A percentile compares a stretch with the other conserved stretches of the same genome.
Evolutionary conservation across 2,797 vertebrate genomes (phyloP).

Genomic region (Squalus acanthias): DNA sequence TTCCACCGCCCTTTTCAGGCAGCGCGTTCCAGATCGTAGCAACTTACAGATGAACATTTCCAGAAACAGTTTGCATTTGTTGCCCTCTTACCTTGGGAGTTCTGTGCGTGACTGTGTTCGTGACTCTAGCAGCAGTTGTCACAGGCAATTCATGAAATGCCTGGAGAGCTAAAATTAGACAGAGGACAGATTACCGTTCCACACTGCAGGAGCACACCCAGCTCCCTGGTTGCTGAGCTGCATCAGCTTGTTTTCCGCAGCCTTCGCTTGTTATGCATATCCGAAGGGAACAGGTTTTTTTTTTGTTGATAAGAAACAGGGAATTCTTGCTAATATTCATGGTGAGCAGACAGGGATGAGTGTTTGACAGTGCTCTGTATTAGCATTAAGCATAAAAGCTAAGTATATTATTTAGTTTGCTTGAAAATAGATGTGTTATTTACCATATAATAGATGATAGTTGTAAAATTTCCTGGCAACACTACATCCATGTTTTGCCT

Average conservation of each 20-base stretch:
- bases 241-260: no score
- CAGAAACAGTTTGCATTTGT: background rate
- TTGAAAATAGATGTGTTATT: background rate
- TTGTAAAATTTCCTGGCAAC: background rate
- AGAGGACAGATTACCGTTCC: no score
- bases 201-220: no score
- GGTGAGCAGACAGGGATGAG: no score
- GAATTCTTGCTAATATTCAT: no score
- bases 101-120: background rate
- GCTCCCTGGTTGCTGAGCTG: no score
- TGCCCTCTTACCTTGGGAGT: background rate
- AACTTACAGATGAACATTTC: background rate
- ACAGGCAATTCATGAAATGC: background rate
- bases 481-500: background rate
- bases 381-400: no score
- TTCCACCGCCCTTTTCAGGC: background rate
- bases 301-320: no score
- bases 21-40: background rate
- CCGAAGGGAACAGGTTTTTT: no score
- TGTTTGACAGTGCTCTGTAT: no score
- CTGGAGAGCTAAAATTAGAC: background rate
- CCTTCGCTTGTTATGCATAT: no score
- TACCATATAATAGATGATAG: background rate
- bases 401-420: background rate
- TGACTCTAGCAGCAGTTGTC: background rate